phyloP scores from a whole-genome alignment of 2,113 vertebrate species.

The Ciconia maguari region DNA sequence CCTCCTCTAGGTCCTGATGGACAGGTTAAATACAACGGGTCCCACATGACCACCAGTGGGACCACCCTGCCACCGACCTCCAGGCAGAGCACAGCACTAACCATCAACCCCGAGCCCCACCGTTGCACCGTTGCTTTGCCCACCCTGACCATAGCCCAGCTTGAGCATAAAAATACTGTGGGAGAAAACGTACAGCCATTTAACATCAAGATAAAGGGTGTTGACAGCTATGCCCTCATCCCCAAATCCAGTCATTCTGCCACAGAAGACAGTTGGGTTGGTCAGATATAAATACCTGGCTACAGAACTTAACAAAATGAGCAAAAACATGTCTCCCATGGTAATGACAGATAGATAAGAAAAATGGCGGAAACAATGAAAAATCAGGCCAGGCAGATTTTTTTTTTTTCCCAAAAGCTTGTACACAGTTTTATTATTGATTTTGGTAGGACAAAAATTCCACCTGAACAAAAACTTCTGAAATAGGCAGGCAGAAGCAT shows the following conservation, averaged over 20 bases:
- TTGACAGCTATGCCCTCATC: background rate
- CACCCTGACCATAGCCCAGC: background rate
- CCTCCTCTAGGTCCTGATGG: background rate
- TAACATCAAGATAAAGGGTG: background rate
- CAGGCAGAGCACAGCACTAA: background rate
- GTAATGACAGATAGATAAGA: background rate
- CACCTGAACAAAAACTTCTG: background rate
- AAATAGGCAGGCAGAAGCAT: background rate
- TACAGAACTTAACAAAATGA: background rate
- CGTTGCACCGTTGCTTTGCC: too few relatives aligned
- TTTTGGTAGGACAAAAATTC: background rate
- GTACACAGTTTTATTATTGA: background rate
- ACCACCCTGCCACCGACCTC: background rate
- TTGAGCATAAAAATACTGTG: background rate
- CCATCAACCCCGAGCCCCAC: background rate
- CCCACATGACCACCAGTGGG: accelerated
- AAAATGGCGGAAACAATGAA: background rate
- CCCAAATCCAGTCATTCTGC: background rate
- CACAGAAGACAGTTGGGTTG: background rate
- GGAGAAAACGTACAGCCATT: background rate
- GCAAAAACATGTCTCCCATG: background rate
- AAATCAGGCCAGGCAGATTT: background rate
- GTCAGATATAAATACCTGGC: background rate
- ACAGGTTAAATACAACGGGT: background rate
- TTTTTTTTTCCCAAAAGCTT: background rate